These are phyloP conservation scores for Lapara coniferarum DNA, from an alignment of 2,888 invertebrate species.

Conservation along the genomic window DNA sequence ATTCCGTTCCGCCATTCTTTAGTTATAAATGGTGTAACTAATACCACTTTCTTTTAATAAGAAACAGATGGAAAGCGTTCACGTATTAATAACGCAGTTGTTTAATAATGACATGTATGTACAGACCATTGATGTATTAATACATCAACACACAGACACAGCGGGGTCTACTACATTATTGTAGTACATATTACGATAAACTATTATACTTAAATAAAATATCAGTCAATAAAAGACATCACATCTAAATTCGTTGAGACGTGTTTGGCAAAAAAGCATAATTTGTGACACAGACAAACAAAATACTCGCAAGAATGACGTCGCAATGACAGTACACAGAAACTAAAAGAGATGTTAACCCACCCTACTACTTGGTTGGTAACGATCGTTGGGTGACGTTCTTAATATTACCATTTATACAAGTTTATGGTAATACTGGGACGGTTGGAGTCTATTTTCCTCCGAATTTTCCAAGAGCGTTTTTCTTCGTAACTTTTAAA, in stretches of 20 bases:
- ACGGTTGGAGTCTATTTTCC: conserved; percentile 74
- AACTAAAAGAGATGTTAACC: conserved; percentile 27
- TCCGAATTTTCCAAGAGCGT: conserved; percentile 70
- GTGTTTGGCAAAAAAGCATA: not conserved
- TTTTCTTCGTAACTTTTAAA: conserved; percentile 73
- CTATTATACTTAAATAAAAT: too few relatives aligned
- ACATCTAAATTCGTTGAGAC: not conserved
- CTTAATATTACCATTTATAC: conserved; percentile 84
- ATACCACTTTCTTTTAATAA: too few relatives aligned
- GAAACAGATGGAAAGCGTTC: too few relatives aligned
- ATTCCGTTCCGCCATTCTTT: too few relatives aligned
- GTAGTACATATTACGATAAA: too few relatives aligned
- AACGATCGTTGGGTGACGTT: conserved; percentile 71
- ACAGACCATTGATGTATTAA: too few relatives aligned
- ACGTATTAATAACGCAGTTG: too few relatives aligned
- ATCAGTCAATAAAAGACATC: not conserved
- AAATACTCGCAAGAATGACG: not conserved
- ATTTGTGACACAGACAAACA: not conserved
- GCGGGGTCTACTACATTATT: too few relatives aligned
- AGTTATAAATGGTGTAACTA: too few relatives aligned
- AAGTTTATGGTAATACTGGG: conserved; percentile 81
- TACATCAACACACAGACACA: too few relatives aligned
- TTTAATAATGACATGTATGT: too few relatives aligned
- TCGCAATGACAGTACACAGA: not conserved
- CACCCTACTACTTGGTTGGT: conserved; percentile 56